Percentiles rank a stretch among this genome's conserved stretches.
These are phyloP conservation scores for Lethrus apterus DNA, from an alignment of 1,140 invertebrate species.

Conservation along the genomic window DNA sequence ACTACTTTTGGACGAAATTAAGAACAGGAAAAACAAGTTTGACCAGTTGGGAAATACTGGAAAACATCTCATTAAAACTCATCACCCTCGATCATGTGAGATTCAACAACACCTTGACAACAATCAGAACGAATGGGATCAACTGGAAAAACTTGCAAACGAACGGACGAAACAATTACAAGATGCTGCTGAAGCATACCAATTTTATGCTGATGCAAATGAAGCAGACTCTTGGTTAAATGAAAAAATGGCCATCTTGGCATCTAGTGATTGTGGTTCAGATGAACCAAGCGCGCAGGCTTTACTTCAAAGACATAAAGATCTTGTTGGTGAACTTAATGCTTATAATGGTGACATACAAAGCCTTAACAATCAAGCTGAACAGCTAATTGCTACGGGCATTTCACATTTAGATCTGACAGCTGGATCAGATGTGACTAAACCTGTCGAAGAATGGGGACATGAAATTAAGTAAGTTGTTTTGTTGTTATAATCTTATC, in stretches of 20 bases:
- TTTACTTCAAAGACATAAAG: slow-evolving; percentile 75
- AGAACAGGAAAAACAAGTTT: slow-evolving; percentile 70
- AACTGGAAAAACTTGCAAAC: slow-evolving; percentile 76
- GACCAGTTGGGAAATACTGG: slow-evolving; percentile 66
- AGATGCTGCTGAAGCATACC: slow-evolving; percentile 90
- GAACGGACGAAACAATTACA: slow-evolving; percentile 77
- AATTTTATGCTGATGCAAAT: slow-evolving; percentile 94
- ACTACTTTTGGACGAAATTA: slow-evolving; percentile 86
- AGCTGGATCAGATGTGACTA: slow-evolving; percentile 53
- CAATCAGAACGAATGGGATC: slow-evolving; percentile 77
- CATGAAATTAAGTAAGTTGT: slow-evolving; percentile 32
- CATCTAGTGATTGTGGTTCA: slow-evolving; percentile 79
- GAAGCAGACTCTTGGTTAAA: slow-evolving; percentile 97
- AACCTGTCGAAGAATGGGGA: slow-evolving; percentile 39
- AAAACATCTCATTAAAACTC: slow-evolving; percentile 64
- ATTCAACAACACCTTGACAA: slow-evolving; percentile 73
- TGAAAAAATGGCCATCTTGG: slow-evolving; percentile 82
- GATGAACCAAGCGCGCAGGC: slow-evolving; percentile 87
- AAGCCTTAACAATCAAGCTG: slow-evolving; percentile 77
- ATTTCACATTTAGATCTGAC: slow-evolving; percentile 47
- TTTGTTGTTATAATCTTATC: neutral
- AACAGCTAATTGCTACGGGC: slow-evolving; percentile 69
- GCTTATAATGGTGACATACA: slow-evolving; percentile 86
- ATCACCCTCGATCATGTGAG: slow-evolving; percentile 69
- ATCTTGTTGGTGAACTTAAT: slow-evolving; percentile 84